Conservation (phyloP, 2,113 vertebrate genomes). For the Cacatua alba region DNA sequence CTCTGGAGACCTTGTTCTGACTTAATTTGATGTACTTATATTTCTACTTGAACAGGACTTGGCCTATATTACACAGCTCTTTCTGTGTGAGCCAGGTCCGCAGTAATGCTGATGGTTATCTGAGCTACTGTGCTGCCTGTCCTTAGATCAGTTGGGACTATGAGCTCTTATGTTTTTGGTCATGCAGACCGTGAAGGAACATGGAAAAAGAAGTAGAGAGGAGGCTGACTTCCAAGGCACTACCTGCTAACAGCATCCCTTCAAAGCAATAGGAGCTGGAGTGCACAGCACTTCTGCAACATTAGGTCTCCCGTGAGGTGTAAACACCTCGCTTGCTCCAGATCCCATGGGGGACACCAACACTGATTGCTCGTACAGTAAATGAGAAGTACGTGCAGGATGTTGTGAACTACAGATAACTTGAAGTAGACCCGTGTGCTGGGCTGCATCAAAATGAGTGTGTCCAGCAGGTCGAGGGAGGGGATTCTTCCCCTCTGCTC, state of each 20-base stretch:
- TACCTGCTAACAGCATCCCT: not conserved
- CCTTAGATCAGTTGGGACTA: not conserved
- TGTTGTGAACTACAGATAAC: not conserved
- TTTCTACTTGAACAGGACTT: not conserved
- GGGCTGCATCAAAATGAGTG: not conserved
- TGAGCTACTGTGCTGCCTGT: not conserved
- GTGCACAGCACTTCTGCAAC: not conserved
- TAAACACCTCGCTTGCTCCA: not conserved
- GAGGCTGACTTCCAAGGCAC: not conserved
- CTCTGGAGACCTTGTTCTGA: not conserved
- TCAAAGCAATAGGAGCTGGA: not conserved
- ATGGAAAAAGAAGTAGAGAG: not conserved
- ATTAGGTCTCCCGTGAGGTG: rapidly evolving
- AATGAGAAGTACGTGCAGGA: not conserved
- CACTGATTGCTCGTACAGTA: rapidly evolving
- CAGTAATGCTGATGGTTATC: not conserved
- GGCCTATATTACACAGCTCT: not conserved
- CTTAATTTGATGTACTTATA: not conserved
- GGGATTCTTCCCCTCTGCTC: not conserved
- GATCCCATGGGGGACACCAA: not conserved
- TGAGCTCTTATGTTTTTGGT: not conserved
- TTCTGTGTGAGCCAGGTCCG: not conserved
- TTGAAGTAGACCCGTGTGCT: not conserved
- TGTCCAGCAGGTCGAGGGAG: not conserved
- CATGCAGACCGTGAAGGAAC: not conserved